A percentile compares a stretch with the other conserved stretches of the same genome.
phyloP scores from a whole-genome alignment of 2,797 vertebrate genomes.

The Coregonus ussuriensis region DNA sequence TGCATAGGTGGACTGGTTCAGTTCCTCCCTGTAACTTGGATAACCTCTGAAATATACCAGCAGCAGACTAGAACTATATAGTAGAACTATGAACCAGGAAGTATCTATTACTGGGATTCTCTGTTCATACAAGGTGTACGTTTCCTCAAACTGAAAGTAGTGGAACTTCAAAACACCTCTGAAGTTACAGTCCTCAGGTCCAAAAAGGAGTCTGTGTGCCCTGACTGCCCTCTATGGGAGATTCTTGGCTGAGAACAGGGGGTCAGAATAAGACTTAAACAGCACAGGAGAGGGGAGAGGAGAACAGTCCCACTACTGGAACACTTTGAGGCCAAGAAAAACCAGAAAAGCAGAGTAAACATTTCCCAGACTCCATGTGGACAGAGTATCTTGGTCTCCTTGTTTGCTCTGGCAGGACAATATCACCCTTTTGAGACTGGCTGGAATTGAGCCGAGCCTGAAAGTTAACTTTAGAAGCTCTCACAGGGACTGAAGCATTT shows the following conservation, averaged over 20 bases:
- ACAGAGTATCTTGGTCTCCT: not conserved
- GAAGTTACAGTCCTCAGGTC: not conserved
- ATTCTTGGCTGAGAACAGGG: not conserved
- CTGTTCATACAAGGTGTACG: not conserved
- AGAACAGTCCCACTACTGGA: not conserved
- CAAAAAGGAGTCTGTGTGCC: not conserved
- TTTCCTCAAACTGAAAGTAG: not conserved
- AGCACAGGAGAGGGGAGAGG: not conserved
- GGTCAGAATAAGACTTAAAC: not conserved
- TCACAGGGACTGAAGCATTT: not conserved
- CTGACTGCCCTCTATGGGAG: too few species aligned
- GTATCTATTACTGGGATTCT: not conserved
- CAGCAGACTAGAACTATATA: not conserved
- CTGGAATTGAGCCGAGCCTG: not conserved
- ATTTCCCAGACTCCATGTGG: not conserved
- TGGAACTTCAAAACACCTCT: not conserved
- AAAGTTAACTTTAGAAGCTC: not conserved
- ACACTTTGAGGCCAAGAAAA: not conserved
- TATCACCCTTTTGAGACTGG: not conserved
- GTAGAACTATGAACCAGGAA: not conserved
- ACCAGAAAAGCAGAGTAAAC: not conserved
- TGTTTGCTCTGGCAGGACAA: conserved; percentile 4
- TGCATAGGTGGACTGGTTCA: not conserved
- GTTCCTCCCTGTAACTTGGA: not conserved
- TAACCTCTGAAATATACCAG: not conserved